Percentiles rank a stretch among this genome's conserved stretches.
Evolutionary conservation across 2,888 invertebrate species (phyloP).

Genomic region (Cheilosia urbana): DNA sequence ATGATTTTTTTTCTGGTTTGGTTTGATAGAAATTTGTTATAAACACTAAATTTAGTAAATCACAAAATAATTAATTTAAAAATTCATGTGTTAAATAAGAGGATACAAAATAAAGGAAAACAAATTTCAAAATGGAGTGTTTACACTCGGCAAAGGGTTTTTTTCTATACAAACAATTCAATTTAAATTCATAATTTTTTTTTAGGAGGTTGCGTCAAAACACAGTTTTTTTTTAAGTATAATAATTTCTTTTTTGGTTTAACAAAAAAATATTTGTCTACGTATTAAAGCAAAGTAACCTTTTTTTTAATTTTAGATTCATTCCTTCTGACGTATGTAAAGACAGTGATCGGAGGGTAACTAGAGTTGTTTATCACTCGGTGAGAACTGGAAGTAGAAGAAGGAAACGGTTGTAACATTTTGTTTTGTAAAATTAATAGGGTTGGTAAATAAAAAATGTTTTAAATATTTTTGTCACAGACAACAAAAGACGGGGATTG

Average conservation of each 20-base stretch:
- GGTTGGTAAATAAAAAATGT: not conserved
- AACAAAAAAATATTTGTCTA: conserved; percentile 51
- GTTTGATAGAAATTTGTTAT: conserved; percentile 41
- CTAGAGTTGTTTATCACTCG: conserved; percentile 56
- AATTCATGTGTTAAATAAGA: conserved; percentile 51
- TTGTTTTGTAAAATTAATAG: conserved; percentile 13
- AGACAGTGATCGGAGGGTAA: conserved; percentile 18
- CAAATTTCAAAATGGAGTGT: conserved; percentile 52
- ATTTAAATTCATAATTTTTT: conserved; percentile 48
- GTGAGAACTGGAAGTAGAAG: conserved; percentile 58
- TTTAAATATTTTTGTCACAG: not conserved
- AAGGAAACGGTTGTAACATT: conserved; percentile 72
- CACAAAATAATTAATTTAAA: conserved; percentile 67
- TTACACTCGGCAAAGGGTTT: conserved; percentile 57
- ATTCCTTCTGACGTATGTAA: conserved; percentile 38
- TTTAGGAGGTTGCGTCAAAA: conserved; percentile 68
- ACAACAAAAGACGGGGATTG: no score
- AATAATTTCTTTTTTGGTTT: conserved; percentile 57
- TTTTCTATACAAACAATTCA: conserved; percentile 41
- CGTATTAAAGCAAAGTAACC: conserved; percentile 57
- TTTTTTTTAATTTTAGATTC: conserved; percentile 30
- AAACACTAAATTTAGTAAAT: conserved; percentile 73
- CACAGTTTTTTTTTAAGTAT: conserved; percentile 28
- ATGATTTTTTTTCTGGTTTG: conserved; percentile 44
- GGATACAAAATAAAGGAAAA: conserved; percentile 46